Evolutionary conservation across 1,140 invertebrate genomes (phyloP).

Genomic region (Vollenhovia emeryi): DNA sequence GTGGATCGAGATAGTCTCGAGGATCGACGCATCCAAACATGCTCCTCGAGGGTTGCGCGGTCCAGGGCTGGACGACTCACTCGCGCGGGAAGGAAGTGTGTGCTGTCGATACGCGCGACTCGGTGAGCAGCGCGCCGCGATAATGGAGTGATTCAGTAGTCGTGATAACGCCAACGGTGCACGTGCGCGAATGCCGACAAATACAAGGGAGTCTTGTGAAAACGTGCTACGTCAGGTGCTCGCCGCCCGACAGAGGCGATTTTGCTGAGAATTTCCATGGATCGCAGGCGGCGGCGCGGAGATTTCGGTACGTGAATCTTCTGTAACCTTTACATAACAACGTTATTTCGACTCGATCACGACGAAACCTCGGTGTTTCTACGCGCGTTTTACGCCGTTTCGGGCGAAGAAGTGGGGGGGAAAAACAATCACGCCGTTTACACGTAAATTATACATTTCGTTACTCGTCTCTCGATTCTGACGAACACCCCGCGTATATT

Average conservation of each 20-base stretch:
- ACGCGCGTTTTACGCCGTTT: not conserved
- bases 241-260: not conserved
- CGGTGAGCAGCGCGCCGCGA: slow-evolving; percentile 12
- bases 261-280: not conserved
- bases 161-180: slow-evolving; percentile 28
- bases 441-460: not conserved
- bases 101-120: slow-evolving; percentile 12
- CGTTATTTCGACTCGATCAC: not conserved
- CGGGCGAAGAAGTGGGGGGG: not conserved
- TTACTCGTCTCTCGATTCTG: not conserved
- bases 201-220: not conserved
- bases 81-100: not conserved
- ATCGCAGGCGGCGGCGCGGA: not conserved
- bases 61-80: not conserved
- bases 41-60: not conserved
- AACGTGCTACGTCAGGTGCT: not conserved
- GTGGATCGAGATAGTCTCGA: not conserved
- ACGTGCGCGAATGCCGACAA: slow-evolving; percentile 39
- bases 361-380: not conserved
- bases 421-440: not conserved
- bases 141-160: slow-evolving; percentile 35
- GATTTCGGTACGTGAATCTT: slow-evolving; percentile 13
- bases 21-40: slow-evolving; percentile 16
- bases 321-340: not conserved
- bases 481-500: too few species aligned